These are phyloP conservation scores for Sciurus carolinensis DNA, from an alignment of 2,797 vertebrate genomes.

Conservation along the genomic window DNA sequence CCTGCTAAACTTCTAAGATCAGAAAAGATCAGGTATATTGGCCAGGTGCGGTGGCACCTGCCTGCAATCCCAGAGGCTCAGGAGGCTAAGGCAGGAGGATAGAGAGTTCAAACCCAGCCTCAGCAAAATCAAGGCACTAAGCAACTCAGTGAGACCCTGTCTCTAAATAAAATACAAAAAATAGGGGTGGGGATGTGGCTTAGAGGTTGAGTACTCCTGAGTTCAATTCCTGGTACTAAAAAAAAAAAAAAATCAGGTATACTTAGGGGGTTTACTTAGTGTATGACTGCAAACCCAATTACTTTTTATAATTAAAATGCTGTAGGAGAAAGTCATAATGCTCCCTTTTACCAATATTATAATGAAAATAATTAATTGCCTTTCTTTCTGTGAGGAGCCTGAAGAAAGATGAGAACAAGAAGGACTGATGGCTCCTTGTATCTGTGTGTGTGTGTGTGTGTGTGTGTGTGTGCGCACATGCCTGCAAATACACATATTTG, in stretches of 20 bases:
- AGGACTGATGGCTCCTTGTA: rapidly evolving
- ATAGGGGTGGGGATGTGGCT: too few species aligned
- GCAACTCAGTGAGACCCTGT: too few species aligned
- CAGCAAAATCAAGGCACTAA: too few species aligned
- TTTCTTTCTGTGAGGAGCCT: not conserved
- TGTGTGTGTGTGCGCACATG: not conserved
- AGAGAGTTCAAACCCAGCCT: too few species aligned
- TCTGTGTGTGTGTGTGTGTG: not conserved
- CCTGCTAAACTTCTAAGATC: not conserved
- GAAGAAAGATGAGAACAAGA: not conserved
- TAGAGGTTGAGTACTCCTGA: too few species aligned
- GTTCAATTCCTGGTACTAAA: too few species aligned
- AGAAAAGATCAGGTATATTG: not conserved
- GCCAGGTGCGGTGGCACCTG: too few species aligned
- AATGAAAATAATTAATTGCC: not conserved
- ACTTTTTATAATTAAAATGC: not conserved
- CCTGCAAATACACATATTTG: not conserved
- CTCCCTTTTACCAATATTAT: not conserved
- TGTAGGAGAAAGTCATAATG: not conserved
- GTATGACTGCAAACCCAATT: too few species aligned
- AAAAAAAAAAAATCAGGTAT: not conserved
- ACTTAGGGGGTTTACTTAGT: too few species aligned
- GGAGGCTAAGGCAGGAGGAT: too few species aligned
- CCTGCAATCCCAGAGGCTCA: too few species aligned
- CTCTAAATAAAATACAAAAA: too few species aligned